Percentiles rank a stretch among this genome's conserved stretches.
Evolutionary conservation across 2,797 vertebrate genomes (phyloP).

Genomic region (Diplodus puntazzo): DNA sequence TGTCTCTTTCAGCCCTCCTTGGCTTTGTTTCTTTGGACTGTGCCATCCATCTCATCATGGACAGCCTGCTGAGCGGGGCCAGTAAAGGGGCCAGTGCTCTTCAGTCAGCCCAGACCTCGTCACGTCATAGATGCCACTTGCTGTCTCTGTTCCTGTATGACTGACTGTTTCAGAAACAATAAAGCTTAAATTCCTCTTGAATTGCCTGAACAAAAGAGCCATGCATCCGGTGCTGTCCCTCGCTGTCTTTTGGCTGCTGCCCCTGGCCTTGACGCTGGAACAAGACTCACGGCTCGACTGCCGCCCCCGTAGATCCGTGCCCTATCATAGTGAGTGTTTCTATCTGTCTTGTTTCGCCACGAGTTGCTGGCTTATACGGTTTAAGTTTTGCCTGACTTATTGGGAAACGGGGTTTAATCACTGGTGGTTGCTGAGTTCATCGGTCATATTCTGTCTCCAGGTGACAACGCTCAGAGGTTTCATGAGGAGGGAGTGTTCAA

Average conservation of each 20-base stretch:
- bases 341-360: constrained; percentile 29
- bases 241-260: constrained; percentile 72
- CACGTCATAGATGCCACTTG: constrained; percentile 69
- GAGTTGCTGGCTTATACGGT: neutral
- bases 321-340: constrained; percentile 79
- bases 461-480: constrained; percentile 74
- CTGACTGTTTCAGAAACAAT: constrained; percentile 64
- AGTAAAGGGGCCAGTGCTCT: constrained; percentile 72
- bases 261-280: constrained; percentile 56
- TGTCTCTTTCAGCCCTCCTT: constrained; percentile 74
- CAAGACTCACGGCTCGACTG: constrained; percentile 47
- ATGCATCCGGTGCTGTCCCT: constrained; percentile 73
- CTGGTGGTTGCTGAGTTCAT: constrained; percentile 7
- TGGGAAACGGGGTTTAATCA: constrained; percentile 10
- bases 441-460: constrained; percentile 58
- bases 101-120: constrained; percentile 63
- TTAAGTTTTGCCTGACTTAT: neutral
- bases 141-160: constrained; percentile 63
- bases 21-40: constrained; percentile 68
- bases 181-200: constrained; percentile 55
- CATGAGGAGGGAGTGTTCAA: constrained; percentile 77
- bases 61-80: constrained; percentile 75
- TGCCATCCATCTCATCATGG: constrained; percentile 82
- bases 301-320: constrained; percentile 82
- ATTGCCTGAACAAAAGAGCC: constrained; percentile 62